Conservation (phyloP, 2,888 invertebrate species). For the Sicus ferrugineus region DNA sequence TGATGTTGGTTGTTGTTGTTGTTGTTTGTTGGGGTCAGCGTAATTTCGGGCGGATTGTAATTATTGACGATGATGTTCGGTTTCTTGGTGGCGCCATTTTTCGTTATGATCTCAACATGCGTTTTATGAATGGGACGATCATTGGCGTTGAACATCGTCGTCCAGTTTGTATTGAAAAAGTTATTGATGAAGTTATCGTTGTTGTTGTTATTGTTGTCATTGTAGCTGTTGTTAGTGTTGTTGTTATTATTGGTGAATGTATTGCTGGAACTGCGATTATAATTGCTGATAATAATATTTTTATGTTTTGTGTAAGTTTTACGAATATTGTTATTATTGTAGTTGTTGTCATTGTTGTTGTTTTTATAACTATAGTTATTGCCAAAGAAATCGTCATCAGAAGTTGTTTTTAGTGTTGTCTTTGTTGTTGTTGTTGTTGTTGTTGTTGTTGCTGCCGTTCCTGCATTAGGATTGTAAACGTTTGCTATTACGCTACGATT, state of each 20-base stretch:
- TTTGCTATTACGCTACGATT: constrained; percentile 64
- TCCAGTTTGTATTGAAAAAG: constrained; percentile 62
- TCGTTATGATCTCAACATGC: constrained; percentile 73
- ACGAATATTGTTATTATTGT: constrained; percentile 49
- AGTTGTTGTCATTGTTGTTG: constrained; percentile 48
- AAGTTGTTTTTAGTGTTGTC: constrained; percentile 46
- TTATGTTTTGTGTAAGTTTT: constrained; percentile 62
- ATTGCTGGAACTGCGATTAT: constrained; percentile 46
- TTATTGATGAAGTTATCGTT: constrained; percentile 49
- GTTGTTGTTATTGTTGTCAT: constrained; percentile 42
- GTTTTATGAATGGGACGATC: constrained; percentile 72
- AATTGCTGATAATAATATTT: constrained; percentile 62
- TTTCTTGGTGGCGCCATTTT: constrained; percentile 72
- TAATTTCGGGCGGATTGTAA: constrained; percentile 63
- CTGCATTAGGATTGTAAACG: constrained; percentile 59
- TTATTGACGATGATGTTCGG: constrained; percentile 73
- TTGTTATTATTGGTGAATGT: constrained; percentile 39
- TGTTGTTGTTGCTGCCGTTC: constrained; percentile 32
- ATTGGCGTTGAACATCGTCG: constrained; percentile 49
- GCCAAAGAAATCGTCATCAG: constrained; percentile 39
- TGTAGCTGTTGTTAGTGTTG: constrained; percentile 42
- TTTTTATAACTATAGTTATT: constrained; percentile 46
- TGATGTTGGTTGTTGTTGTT: constrained; percentile 62
- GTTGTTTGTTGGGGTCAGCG: constrained; percentile 50
- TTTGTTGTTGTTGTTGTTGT: constrained; percentile 40